phyloP scores from a whole-genome alignment of 2,888 invertebrate genomes.

The Itoplectis maculator region DNA sequence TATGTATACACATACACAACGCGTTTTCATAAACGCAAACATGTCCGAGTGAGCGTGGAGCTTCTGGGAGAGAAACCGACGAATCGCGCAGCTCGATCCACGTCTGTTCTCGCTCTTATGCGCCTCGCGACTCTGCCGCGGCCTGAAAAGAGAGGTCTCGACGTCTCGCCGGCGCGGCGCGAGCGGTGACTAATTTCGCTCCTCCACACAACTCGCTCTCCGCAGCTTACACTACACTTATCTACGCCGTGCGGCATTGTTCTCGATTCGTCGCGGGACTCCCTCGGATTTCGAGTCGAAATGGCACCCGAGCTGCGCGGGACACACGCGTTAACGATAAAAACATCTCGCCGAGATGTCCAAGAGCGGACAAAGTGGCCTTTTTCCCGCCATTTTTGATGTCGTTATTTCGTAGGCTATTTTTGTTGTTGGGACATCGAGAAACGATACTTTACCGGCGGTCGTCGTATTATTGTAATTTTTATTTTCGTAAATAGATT shows the following conservation, averaged over 20 bases:
- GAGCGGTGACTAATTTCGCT: slow-evolving; percentile 79
- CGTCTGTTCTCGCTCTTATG: background rate
- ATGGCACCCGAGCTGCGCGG: background rate
- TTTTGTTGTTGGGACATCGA: too few species aligned
- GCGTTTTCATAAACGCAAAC: slow-evolving; percentile 8
- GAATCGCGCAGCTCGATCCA: slow-evolving; percentile 11
- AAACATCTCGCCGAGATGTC: too few species aligned
- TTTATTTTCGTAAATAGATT: too few species aligned
- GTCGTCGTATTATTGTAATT: too few species aligned
- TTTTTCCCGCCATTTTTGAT: too few species aligned
- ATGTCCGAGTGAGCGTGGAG: slow-evolving; percentile 5
- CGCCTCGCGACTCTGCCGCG: slow-evolving; percentile 8
- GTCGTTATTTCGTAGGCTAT: too few species aligned
- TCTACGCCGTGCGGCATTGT: slow-evolving; percentile 68
- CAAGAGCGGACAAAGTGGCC: too few species aligned
- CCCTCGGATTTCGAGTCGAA: slow-evolving; percentile 48
- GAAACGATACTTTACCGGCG: too few species aligned
- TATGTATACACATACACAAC: too few species aligned
- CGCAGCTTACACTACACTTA: slow-evolving; percentile 33
- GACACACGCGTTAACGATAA: too few species aligned
- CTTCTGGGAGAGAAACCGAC: slow-evolving; percentile 33
- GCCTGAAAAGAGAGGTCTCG: slow-evolving; percentile 17
- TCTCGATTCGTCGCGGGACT: slow-evolving; percentile 70
- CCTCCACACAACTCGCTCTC: slow-evolving; percentile 47
- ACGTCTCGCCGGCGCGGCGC: slow-evolving; percentile 35